Percentiles rank a stretch among this genome's conserved stretches.
Conservation (phyloP, 2,888 invertebrate genomes). For the Mythimna impura region DNA sequence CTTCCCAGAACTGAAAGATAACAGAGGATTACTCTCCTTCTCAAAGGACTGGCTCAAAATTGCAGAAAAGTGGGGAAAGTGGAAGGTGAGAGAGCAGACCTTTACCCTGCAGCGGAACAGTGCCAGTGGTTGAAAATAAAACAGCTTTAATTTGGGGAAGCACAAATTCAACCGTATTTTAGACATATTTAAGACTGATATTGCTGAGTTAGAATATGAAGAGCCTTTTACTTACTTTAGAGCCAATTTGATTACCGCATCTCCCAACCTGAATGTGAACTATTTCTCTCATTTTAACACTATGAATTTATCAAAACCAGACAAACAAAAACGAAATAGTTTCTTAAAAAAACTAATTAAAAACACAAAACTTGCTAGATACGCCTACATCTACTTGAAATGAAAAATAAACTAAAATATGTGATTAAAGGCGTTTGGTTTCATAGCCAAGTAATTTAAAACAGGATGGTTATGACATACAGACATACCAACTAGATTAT, state of each 20-base stretch:
- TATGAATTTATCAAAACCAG: conserved; percentile 75
- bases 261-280: conserved; percentile 93
- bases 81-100: too few relatives aligned
- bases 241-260: conserved; percentile 93
- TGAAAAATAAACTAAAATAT: conserved; percentile 63
- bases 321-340: conserved; percentile 64
- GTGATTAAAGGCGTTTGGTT: conserved; percentile 60
- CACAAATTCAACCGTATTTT: not conserved
- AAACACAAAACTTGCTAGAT: conserved; percentile 62
- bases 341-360: conserved; percentile 69
- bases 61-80: too few relatives aligned
- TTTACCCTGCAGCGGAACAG: too few relatives aligned
- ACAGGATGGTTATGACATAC: not conserved
- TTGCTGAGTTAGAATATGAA: too few relatives aligned
- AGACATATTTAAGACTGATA: not conserved
- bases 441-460: conserved; percentile 66
- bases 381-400: conserved; percentile 76
- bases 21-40: not conserved
- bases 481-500: conserved; percentile 34
- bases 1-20: conserved; percentile 93
- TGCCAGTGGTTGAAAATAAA: too few relatives aligned
- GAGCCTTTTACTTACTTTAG: conserved; percentile 91
- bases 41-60: too few relatives aligned
- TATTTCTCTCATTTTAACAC: conserved; percentile 93
- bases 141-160: too few relatives aligned